A percentile compares a stretch with the other conserved stretches of the same genome.
These are phyloP conservation scores for Drosophila ironensis DNA, from an alignment of 1,140 invertebrate genomes.

Conservation along the genomic window DNA sequence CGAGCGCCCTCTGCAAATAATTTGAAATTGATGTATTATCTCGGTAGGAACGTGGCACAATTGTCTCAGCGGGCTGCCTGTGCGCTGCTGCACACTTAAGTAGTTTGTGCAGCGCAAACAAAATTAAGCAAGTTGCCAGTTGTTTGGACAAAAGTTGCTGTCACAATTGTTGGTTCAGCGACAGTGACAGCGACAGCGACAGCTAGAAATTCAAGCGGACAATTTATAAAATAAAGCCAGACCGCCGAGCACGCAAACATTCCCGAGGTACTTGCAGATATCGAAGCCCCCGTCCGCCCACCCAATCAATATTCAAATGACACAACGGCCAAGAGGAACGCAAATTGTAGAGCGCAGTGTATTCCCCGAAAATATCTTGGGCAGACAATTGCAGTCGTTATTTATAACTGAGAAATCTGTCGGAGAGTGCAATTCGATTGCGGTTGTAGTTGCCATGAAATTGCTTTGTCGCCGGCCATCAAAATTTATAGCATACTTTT, in stretches of 20 bases:
- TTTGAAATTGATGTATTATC: constrained; percentile 65
- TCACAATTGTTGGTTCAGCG: constrained; percentile 40
- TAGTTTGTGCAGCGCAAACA: constrained; percentile 62
- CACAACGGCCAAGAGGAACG: constrained; percentile 1
- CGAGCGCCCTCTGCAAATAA: constrained; percentile 33
- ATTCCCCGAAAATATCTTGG: background rate
- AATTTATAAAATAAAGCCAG: constrained; percentile 34
- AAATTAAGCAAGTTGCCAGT: constrained; percentile 58
- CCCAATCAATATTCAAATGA: constrained; percentile 22
- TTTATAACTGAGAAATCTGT: constrained; percentile 49
- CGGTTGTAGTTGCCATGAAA: constrained; percentile 30
- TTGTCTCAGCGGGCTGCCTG: constrained; percentile 10
- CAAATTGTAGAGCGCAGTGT: background rate
- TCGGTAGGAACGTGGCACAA: constrained; percentile 24
- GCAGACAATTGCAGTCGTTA: constrained; percentile 30
- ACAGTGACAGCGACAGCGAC: background rate
- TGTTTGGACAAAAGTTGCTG: constrained; percentile 39
- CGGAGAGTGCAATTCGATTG: constrained; percentile 40
- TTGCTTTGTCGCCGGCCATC: constrained; percentile 33
- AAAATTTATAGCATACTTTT: constrained; percentile 53
- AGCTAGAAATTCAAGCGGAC: constrained; percentile 8
- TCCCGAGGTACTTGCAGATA: background rate
- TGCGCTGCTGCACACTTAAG: constrained; percentile 42
- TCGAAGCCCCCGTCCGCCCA: background rate
- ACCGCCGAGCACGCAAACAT: background rate